Percentiles rank a stretch among this genome's conserved stretches.
These are phyloP conservation scores for Cepaea nemoralis DNA, from an alignment of 1,140 invertebrate species.

Conservation along the genomic window DNA sequence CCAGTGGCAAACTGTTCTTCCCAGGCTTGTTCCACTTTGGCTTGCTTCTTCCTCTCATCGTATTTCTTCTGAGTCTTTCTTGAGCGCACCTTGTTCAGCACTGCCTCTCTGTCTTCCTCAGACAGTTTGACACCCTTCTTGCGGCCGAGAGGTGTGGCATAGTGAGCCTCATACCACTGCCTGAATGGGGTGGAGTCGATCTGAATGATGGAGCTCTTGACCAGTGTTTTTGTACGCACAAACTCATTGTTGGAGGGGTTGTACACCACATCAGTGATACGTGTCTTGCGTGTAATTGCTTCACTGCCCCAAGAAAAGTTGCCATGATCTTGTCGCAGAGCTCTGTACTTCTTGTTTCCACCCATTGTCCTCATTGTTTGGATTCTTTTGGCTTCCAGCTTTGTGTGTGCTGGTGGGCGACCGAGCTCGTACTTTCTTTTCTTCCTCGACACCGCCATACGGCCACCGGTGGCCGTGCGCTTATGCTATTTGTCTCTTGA, in stretches of 20 bases:
- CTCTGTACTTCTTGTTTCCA: conserved; percentile 96
- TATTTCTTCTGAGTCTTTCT: conserved; percentile 95
- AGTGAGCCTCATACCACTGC: conserved; percentile 98
- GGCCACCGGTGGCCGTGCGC: conserved; percentile 96
- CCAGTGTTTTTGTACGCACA: conserved; percentile 98
- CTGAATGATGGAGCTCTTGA: conserved; percentile 97
- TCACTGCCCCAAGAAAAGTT: conserved; percentile 99
- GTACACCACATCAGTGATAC: conserved; percentile 99
- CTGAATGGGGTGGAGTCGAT: conserved; percentile 98
- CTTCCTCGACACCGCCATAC: conserved; percentile 92
- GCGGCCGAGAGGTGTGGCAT: conserved; percentile 90
- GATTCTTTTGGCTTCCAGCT: conserved; percentile 91
- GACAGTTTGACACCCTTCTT: conserved; percentile 91
- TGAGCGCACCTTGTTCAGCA: conserved; percentile 92
- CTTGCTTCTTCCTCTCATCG: conserved; percentile 86
- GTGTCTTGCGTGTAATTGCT: conserved; percentile 90
- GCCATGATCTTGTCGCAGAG: conserved; percentile 93
- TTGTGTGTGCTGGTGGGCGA: conserved; percentile 97
- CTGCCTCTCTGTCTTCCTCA: conserved; percentile 90
- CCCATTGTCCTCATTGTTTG: conserved; percentile 94
- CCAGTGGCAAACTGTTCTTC: conserved; percentile 98
- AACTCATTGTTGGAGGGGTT: conserved; percentile 98
- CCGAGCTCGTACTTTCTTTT: conserved; percentile 99
- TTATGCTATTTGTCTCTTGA: conserved; percentile 99
- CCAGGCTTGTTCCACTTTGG: conserved; percentile 91